These are phyloP conservation scores for Platorchestia sp. DNA, from an alignment of 1,140 invertebrate species.

Conservation along the genomic window DNA sequence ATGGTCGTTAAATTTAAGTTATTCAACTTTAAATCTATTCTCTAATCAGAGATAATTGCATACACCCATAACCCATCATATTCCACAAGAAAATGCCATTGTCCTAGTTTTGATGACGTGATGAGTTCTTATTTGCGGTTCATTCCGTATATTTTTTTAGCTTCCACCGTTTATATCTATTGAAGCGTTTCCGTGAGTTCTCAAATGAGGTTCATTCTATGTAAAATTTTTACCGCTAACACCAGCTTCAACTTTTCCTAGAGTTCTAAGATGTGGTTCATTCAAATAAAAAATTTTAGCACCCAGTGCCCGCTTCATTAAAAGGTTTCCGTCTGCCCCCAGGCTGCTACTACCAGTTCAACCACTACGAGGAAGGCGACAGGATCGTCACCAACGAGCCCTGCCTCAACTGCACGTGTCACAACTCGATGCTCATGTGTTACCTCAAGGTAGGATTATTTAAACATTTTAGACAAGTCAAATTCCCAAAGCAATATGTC, in stretches of 20 bases:
- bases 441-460: slow-evolving; percentile 77
- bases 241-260: too few species aligned
- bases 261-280: too few species aligned
- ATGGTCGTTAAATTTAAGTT: too few species aligned
- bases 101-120: not conserved
- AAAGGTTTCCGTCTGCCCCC: slow-evolving; percentile 18
- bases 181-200: too few species aligned
- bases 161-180: too few species aligned
- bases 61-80: not conserved
- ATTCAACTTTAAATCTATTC: not conserved
- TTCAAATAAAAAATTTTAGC: too few species aligned
- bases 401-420: slow-evolving; percentile 95
- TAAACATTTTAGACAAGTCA: slow-evolving; percentile 66
- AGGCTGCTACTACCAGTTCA: slow-evolving; percentile 94
- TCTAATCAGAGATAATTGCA: not conserved
- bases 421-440: slow-evolving; percentile 95
- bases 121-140: not conserved
- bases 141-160: not conserved
- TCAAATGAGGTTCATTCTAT: too few species aligned
- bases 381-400: slow-evolving; percentile 94
- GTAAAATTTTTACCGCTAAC: too few species aligned
- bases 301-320: too few species aligned
- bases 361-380: slow-evolving; percentile 92
- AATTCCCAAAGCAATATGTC: too few species aligned
- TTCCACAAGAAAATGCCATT: not conserved